Percentiles rank a stretch among this genome's conserved stretches.
Evolutionary conservation across 2,113 vertebrate genomes (phyloP).

Genomic region (Ceyx cyanopectus): DNA sequence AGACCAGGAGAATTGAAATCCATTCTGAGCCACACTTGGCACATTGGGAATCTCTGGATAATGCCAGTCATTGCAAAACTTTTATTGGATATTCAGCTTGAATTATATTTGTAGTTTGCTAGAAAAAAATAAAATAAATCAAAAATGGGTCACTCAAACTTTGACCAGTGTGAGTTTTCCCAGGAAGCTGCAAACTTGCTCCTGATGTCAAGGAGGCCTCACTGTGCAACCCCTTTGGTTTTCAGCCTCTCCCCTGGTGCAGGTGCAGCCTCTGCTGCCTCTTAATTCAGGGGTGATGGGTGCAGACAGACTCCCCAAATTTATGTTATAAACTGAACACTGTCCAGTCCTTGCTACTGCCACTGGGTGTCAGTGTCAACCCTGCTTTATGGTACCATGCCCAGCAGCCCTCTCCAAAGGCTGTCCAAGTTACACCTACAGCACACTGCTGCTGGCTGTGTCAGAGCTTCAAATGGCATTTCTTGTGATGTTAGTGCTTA

Average conservation of each 20-base stretch:
- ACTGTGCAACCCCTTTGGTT: neutral
- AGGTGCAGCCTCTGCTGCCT: neutral
- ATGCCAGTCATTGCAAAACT: neutral
- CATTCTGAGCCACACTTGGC: accelerated
- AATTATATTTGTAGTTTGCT: neutral
- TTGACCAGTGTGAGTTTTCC: neutral
- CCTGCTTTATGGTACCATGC: accelerated
- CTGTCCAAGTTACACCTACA: accelerated
- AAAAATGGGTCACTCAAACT: neutral
- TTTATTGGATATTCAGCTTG: neutral
- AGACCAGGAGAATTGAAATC: neutral
- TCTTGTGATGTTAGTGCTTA: neutral
- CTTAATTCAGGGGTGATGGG: neutral
- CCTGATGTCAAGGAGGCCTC: neutral
- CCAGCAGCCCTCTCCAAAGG: neutral
- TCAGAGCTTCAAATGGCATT: neutral
- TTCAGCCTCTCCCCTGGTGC: neutral
- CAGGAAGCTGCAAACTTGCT: neutral
- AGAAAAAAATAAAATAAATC: neutral
- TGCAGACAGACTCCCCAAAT: neutral
- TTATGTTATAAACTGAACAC: neutral
- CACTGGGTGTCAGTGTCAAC: slow-evolving; percentile 21
- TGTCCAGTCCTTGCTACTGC: neutral
- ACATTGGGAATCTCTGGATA: neutral
- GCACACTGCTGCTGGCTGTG: accelerated